Conservation (phyloP, 2,888 invertebrate genomes). For the Hydrotaea cyrtoneurina region DNA sequence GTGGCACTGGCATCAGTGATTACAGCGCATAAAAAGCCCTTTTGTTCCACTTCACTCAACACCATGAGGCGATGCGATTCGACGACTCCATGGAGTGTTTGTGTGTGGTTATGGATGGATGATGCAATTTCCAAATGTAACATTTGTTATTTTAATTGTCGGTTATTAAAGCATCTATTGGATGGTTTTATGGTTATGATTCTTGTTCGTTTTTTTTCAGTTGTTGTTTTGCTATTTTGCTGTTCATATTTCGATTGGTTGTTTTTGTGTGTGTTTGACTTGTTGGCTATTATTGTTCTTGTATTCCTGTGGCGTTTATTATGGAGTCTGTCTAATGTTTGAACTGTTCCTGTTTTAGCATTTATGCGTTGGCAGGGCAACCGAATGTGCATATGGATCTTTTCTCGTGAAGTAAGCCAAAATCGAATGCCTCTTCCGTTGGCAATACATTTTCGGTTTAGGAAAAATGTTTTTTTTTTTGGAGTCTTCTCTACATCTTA, state of each 20-base stretch:
- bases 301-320: slow-evolving; percentile 53
- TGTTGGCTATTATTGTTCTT: slow-evolving; percentile 37
- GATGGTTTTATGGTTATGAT: slow-evolving; percentile 60
- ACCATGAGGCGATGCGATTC: background rate
- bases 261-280: slow-evolving; percentile 37
- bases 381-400: background rate
- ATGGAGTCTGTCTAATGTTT: slow-evolving; percentile 54
- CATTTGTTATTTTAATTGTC: slow-evolving; percentile 64
- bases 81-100: background rate
- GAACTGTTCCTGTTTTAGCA: slow-evolving; percentile 43
- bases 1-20: slow-evolving; percentile 14
- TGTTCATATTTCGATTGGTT: slow-evolving; percentile 55
- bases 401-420: background rate
- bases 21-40: slow-evolving; percentile 29
- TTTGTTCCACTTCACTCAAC: slow-evolving; percentile 32
- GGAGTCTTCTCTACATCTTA: too few species aligned
- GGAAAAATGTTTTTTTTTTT: too few species aligned
- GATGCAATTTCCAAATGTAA: slow-evolving; percentile 62
- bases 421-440: too few species aligned
- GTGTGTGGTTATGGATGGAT: slow-evolving; percentile 28
- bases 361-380: slow-evolving; percentile 6
- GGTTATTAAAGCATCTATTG: slow-evolving; percentile 53
- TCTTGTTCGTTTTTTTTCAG: slow-evolving; percentile 40
- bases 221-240: slow-evolving; percentile 32
- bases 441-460: too few species aligned